Evolutionary conservation across 2,888 invertebrate genomes (phyloP).

Genomic region (Laspeyria flexula): DNA sequence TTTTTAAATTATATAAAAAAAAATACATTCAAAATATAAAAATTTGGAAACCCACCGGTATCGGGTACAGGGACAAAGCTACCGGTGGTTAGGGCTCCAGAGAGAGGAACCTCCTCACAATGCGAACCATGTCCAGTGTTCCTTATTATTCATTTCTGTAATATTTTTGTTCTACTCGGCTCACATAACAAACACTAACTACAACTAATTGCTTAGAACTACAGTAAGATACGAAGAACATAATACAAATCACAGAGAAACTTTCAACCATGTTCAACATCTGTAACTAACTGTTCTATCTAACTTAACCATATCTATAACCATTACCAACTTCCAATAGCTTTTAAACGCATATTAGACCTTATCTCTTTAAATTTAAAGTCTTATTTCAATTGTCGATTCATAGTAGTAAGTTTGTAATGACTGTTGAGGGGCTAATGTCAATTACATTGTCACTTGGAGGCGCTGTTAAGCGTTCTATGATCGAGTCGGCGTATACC

Average conservation of each 20-base stretch:
- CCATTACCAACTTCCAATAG: slow-evolving; percentile 61
- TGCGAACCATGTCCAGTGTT: no score
- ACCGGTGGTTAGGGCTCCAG: no score
- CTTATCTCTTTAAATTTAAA: slow-evolving; percentile 49
- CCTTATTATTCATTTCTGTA: no score
- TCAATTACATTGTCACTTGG: slow-evolving; percentile 68
- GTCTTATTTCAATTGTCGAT: slow-evolving; percentile 57
- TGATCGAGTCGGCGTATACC: slow-evolving; percentile 56
- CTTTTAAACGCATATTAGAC: slow-evolving; percentile 51
- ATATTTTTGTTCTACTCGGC: background rate
- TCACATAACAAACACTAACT: slow-evolving; percentile 30
- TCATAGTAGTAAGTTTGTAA: slow-evolving; percentile 36
- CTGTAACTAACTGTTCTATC: slow-evolving; percentile 57
- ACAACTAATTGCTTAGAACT: slow-evolving; percentile 39
- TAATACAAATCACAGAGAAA: slow-evolving; percentile 56
- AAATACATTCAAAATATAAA: no score
- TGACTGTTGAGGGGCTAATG: slow-evolving; percentile 49
- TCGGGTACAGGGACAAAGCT: no score
- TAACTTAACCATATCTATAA: slow-evolving; percentile 63
- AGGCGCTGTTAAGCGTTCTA: slow-evolving; percentile 58
- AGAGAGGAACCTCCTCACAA: no score
- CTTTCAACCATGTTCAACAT: slow-evolving; percentile 49
- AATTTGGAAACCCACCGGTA: no score
- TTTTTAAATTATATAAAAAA: no score
- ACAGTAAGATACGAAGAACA: slow-evolving; percentile 38